Evolutionary conservation across 2,113 vertebrate species (phyloP).

Genomic region (Bos taurus): DNA sequence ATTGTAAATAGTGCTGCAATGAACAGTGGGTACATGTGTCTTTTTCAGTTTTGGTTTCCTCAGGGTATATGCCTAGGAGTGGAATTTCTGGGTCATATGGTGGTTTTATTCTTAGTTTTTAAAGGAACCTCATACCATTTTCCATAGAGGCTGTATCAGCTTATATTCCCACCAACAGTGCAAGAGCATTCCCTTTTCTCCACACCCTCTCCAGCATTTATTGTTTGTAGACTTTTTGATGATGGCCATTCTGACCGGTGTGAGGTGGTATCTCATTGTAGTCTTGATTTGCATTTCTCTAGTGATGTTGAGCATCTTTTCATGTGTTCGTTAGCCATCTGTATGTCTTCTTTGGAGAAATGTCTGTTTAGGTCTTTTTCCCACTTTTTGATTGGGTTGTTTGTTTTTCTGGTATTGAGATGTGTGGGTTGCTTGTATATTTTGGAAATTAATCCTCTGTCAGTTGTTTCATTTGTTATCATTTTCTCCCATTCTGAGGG

Average conservation of each 20-base stretch:
- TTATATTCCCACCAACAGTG: background rate
- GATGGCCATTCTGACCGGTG: background rate
- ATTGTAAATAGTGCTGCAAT: background rate
- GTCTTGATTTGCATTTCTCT: background rate
- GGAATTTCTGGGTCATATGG: background rate
- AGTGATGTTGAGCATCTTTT: background rate
- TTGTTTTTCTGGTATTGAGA: background rate
- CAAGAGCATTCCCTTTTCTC: background rate
- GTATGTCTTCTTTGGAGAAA: background rate
- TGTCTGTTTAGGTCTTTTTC: background rate
- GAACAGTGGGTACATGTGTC: background rate
- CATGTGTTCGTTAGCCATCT: background rate
- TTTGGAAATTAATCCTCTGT: background rate
- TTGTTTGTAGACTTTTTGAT: background rate
- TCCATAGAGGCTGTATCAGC: background rate
- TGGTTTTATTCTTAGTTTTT: background rate
- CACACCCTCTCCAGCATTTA: background rate
- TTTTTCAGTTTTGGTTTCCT: background rate
- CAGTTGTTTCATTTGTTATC: background rate
- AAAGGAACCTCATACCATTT: background rate
- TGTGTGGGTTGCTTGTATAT: background rate
- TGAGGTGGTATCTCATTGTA: background rate
- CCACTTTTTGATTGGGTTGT: background rate
- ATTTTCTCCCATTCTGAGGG: background rate
- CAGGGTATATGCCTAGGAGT: background rate